Conservation (phyloP, 2,888 invertebrate species). For the Melanostoma scalare region DNA sequence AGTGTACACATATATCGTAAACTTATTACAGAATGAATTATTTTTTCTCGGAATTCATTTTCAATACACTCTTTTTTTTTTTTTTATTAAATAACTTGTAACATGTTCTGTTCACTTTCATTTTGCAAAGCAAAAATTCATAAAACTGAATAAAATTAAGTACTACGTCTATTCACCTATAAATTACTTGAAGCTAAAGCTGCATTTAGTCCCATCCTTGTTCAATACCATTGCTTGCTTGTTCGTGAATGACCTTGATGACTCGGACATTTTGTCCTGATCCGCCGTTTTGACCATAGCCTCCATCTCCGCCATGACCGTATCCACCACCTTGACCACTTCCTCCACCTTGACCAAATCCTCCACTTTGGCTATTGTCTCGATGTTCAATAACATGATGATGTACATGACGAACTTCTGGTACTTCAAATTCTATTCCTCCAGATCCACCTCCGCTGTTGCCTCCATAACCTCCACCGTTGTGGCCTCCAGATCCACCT, state of each 20-base stretch:
- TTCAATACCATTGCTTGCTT: slow-evolving; percentile 4
- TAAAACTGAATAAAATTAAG: slow-evolving; percentile 54
- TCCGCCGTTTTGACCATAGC: neutral
- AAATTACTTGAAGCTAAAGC: neutral
- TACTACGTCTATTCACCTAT: slow-evolving; percentile 4
- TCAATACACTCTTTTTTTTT: too few relatives aligned
- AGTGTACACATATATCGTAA: too few relatives aligned
- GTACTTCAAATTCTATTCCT: neutral
- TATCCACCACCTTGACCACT: neutral
- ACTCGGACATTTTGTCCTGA: slow-evolving; percentile 17
- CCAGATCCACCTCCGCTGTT: neutral
- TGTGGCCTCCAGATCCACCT: neutral
- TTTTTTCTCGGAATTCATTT: too few relatives aligned
- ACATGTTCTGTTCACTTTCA: slow-evolving; percentile 16
- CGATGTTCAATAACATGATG: slow-evolving; percentile 28
- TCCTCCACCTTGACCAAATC: slow-evolving; percentile 14
- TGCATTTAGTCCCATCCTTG: slow-evolving; percentile 19
- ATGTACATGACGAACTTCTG: slow-evolving; percentile 18
- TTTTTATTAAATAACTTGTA: too few relatives aligned
- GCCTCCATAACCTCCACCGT: neutral
- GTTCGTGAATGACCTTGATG: slow-evolving; percentile 37
- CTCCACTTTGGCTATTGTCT: neutral
- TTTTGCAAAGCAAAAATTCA: slow-evolving; percentile 48
- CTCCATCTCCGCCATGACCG: neutral
- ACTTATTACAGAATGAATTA: too few relatives aligned